Evolutionary conservation across 2,888 invertebrate species (phyloP).

Genomic region (Aphodius sticticus): DNA sequence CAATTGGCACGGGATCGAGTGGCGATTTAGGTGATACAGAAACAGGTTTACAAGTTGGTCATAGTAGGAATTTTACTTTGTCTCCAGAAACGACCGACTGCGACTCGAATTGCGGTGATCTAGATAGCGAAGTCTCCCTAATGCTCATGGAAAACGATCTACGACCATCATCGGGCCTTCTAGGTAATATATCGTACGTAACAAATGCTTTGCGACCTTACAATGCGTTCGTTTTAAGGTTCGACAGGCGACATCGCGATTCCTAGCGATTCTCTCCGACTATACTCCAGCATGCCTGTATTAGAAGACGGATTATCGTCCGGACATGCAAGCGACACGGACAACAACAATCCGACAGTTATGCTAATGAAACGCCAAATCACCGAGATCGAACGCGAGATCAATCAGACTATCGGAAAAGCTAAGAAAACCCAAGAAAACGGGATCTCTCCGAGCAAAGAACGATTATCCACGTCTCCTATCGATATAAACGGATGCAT

Average conservation of each 20-base stretch:
- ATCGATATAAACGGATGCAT: slow-evolving; percentile 56
- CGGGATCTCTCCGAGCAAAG: slow-evolving; percentile 53
- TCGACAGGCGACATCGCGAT: slow-evolving; percentile 68
- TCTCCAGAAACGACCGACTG: slow-evolving; percentile 94
- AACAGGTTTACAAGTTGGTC: slow-evolving; percentile 70
- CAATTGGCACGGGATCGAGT: slow-evolving; percentile 69
- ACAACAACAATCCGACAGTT: slow-evolving; percentile 85
- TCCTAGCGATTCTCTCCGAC: slow-evolving; percentile 70
- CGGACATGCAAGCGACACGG: slow-evolving; percentile 91
- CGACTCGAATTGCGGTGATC: slow-evolving; percentile 86
- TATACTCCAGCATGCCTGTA: slow-evolving; percentile 86
- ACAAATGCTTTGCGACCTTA: no score
- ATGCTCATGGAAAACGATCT: slow-evolving; percentile 76
- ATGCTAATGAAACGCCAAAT: slow-evolving; percentile 74
- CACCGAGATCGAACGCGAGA: slow-evolving; percentile 76
- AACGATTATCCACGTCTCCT: slow-evolving; percentile 50
- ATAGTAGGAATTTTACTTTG: slow-evolving; percentile 85
- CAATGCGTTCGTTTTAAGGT: slow-evolving; percentile 52
- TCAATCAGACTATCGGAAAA: slow-evolving; percentile 67
- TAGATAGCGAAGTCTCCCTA: slow-evolving; percentile 85
- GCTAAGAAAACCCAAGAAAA: slow-evolving; percentile 54
- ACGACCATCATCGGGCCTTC: slow-evolving; percentile 56
- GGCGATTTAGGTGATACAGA: slow-evolving; percentile 72
- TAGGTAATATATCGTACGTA: slow-evolving; percentile 46
- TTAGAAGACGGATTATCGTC: slow-evolving; percentile 94